Evolutionary conservation across 2,113 vertebrate genomes (phyloP).

Genomic region (Chitala chitala): DNA sequence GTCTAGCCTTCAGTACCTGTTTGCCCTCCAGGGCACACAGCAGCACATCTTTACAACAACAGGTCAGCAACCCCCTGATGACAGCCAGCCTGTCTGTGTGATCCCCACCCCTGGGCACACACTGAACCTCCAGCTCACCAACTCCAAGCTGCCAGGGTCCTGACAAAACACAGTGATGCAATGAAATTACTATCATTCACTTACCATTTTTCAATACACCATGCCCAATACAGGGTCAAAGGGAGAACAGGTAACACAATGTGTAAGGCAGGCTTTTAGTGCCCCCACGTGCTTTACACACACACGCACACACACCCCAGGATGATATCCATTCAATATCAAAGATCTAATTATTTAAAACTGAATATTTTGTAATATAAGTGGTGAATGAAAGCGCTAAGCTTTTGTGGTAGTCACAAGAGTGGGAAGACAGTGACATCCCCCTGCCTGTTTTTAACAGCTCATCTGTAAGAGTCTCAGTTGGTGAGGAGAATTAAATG

Average conservation of each 20-base stretch:
- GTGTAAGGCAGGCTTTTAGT: too few species aligned
- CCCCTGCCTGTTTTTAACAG: too few species aligned
- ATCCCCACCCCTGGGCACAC: conserved; percentile 33
- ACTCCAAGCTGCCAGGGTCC: conserved; percentile 54
- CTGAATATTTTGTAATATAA: background rate
- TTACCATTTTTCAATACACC: background rate
- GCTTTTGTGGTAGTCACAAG: too few species aligned
- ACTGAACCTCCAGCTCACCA: conserved; percentile 58
- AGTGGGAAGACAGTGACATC: too few species aligned
- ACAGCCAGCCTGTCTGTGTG: conserved; percentile 63
- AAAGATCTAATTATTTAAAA: background rate
- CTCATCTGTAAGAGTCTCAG: too few species aligned
- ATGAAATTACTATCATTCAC: background rate
- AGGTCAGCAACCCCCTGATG: conserved; percentile 69
- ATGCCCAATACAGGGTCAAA: too few species aligned
- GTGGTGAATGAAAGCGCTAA: too few species aligned
- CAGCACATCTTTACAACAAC: conserved; percentile 65
- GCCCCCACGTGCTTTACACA: too few species aligned
- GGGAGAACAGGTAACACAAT: too few species aligned
- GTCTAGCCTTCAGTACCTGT: conserved; percentile 37
- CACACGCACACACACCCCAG: background rate
- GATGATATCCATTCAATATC: background rate
- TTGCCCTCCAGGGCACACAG: conserved; percentile 28
- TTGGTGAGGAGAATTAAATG: too few species aligned
- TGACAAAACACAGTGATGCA: conserved; percentile 34